Evolutionary conservation across 2,113 vertebrate species (phyloP), one percentile per base, ranked within the genome.

Genomic region (Sapayoa aenigma): DNA sequence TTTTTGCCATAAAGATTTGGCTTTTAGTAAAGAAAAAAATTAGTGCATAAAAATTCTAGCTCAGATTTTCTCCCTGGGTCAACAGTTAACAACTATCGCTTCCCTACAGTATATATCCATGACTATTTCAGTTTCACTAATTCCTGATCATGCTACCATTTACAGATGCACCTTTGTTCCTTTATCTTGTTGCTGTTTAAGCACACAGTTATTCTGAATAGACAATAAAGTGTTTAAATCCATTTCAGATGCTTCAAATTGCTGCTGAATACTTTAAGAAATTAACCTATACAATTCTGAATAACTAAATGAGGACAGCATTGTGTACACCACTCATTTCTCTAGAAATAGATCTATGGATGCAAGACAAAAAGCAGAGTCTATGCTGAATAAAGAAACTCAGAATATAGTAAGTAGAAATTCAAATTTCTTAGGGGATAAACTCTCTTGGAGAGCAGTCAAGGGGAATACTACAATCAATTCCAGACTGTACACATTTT

Each of bases 71-170:
- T n/a, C 30, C 28, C 23, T 66, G 37, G 49, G 15, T 68, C 15
- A 94, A 6, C 4, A 72, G 22, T 14, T 42, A 50, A 21, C 42
- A 86, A 8, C 12, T 31, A 21, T 5, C 12, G 24, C 12, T 77
- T 52, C 37, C 58, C 52, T 75, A 2, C 2, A 3, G 14, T 24
- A 6, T 1, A 2, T 4, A 62, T 3, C 25, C 35, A 5, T 5
- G 9, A 15, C 27, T 55, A 41, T 5, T 56, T 11, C 42, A 18
- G 31, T 59, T 31, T 24, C 55, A 30, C 16, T 23, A 7, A 19
- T 19, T 30, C n/a, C 53, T 12, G 21, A 46, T 18, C 37, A 3
- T 5, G 7, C 44, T 52, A 31, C 46, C 13, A 24, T 30, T 75
- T 39, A 19, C 31, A 90, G 67, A 33, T 11, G 6, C 1, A 5